A percentile compares a stretch with the other conserved stretches of the same genome.
Evolutionary conservation across 2,797 vertebrate species (phyloP).

Genomic region (Remorina albescens): DNA sequence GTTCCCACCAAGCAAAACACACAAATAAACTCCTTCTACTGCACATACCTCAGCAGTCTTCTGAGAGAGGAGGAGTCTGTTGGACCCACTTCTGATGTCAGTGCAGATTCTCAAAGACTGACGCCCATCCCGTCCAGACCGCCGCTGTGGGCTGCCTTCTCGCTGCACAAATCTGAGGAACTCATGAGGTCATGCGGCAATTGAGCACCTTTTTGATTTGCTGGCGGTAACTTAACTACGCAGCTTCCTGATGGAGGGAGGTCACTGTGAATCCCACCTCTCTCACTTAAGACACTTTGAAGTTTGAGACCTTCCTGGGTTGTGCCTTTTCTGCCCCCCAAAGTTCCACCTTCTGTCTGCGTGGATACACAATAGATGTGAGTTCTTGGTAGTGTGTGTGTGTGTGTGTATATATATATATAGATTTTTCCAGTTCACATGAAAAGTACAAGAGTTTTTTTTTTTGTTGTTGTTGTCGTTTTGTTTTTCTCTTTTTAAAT

Average conservation of each 20-base stretch:
- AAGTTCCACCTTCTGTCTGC: slow-evolving; percentile 26
- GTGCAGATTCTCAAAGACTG: background rate
- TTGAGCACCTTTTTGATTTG: slow-evolving; percentile 17
- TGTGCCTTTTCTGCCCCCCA: slow-evolving; percentile 63
- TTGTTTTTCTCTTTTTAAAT: background rate
- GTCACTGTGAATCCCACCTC: background rate
- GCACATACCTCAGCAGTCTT: slow-evolving; percentile 3
- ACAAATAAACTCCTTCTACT: background rate
- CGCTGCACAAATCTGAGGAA: slow-evolving; percentile 2
- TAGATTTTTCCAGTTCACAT: slow-evolving; percentile 25
- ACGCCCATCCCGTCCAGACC: background rate
- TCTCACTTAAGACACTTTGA: background rate
- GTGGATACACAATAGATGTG: slow-evolving; percentile 31
- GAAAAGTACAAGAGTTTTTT: slow-evolving; percentile 6
- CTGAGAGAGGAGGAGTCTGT: background rate
- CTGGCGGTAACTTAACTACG: background rate
- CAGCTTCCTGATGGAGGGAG: background rate
- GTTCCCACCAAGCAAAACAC: too few species aligned
- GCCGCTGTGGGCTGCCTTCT: background rate
- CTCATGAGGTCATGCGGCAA: background rate
- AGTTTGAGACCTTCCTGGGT: slow-evolving; percentile 33
- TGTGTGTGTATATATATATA: too few species aligned
- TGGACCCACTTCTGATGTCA: background rate
- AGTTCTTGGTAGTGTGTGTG: slow-evolving; percentile 26
- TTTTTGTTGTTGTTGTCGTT: background rate